Evolutionary conservation across 2,888 invertebrate genomes (phyloP), one percentile per base, ranked within the genome.

Genomic region (Pollenia amentaria): DNA sequence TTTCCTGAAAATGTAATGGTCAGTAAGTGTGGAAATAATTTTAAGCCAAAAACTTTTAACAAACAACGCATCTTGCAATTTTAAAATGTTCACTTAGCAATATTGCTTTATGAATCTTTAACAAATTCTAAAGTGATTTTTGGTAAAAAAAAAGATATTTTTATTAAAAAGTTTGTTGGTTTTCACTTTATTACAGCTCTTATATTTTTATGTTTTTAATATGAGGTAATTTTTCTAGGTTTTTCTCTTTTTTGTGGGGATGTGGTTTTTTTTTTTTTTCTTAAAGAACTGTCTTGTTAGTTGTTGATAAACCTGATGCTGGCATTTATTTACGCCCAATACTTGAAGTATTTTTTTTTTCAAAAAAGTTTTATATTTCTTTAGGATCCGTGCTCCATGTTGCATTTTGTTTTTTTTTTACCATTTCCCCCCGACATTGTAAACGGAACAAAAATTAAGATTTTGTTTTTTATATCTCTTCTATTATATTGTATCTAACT

Each of bases 271-370:
- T 44, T 14, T 53, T 53, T 14, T 62, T 73, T 44, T 14, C 46
- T 53, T 64, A 16, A 72, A 40, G n/a, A 60, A 42, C 60, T 62
- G 69, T 81, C 78, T 85, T 82, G 85, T 85, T 82, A 82, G 62
- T 67, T 62, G 70, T 62, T 84, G 76, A 87, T 87, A 84, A 76
- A 84, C 67, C 87, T 84, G 87, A 76, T 76, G 76, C 81, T 84
- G 87, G 84, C 87, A 87, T 84, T 84, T 84, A 87, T 84, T 86
- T 87, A 84, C 84, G 84, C 84, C 84, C 87, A 81, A 78, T 78
- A 78, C 82, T 82, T 82, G 62, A 69, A 67, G 57, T 42, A n/a
- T 42, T 62, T 18, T 57, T 51, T 21, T 67, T 38, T 73, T 75
- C 7, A n/a, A 57, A 40, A 67, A 69, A 53, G 7, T 70, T 80